These are phyloP conservation scores for Diorhabda carinulata DNA, from an alignment of 1,140 invertebrate genomes.

Conservation along the genomic window DNA sequence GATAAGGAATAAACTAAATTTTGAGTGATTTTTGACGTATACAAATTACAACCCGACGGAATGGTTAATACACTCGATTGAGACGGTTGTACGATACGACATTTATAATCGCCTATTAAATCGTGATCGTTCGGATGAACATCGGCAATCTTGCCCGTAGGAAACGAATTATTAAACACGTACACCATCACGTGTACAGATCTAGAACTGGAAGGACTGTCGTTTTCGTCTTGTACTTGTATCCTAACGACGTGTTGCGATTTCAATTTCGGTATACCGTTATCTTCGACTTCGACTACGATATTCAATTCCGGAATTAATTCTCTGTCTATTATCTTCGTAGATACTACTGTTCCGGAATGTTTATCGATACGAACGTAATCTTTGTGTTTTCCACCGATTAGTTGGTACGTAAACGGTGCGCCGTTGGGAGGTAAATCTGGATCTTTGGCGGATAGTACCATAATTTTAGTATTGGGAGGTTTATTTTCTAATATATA, in stretches of 20 bases:
- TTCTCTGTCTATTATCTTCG: conserved; percentile 78
- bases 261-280: conserved; percentile 76
- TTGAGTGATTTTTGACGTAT: conserved; percentile 63
- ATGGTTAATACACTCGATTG: conserved; percentile 65
- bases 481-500: conserved; percentile 86
- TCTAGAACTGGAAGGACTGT: conserved; percentile 81
- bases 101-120: conserved; percentile 80
- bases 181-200: conserved; percentile 78
- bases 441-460: conserved; percentile 78
- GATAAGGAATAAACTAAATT: conserved; percentile 69
- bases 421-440: conserved; percentile 89
- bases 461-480: conserved; percentile 77
- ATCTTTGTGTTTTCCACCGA: conserved; percentile 74
- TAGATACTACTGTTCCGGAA: conserved; percentile 76
- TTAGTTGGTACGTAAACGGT: conserved; percentile 78
- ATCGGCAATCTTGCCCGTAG: conserved; percentile 79
- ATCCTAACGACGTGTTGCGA: conserved; percentile 74
- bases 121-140: conserved; percentile 90
- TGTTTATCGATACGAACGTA: conserved; percentile 73
- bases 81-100: conserved; percentile 66
- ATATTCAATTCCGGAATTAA: conserved; percentile 68
- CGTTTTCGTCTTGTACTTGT: conserved; percentile 83
- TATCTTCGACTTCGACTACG: conserved; percentile 83
- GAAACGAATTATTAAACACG: conserved; percentile 68
- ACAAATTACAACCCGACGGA: conserved; percentile 72